phyloP scores from a whole-genome alignment of 2,888 invertebrate species.

The Platycheirus albimanus region DNA sequence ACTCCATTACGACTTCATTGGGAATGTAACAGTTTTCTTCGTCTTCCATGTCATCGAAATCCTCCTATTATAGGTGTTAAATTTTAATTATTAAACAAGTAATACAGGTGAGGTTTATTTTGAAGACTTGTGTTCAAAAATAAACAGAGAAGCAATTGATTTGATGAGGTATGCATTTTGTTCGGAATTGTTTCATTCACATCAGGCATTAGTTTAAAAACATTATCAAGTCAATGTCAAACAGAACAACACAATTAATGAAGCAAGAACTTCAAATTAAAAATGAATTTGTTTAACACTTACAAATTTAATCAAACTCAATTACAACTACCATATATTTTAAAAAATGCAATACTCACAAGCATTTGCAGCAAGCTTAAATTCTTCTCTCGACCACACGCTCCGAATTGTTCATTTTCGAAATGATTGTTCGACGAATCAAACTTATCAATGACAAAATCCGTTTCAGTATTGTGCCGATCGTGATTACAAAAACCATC shows the following conservation, averaged over 20 bases:
- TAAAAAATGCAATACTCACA: slow-evolving; percentile 83
- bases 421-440: slow-evolving; percentile 55
- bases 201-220: no score
- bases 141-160: no score
- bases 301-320: no score
- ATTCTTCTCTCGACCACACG: slow-evolving; percentile 75
- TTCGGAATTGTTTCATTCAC: no score
- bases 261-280: no score
- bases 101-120: slow-evolving; percentile 70
- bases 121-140: no score
- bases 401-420: slow-evolving; percentile 53
- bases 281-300: no score
- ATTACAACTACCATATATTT: no score
- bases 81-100: not conserved
- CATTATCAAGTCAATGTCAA: no score
- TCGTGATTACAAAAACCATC: slow-evolving; percentile 94
- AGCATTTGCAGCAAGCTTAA: slow-evolving; percentile 89
- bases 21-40: slow-evolving; percentile 90
- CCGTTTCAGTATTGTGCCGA: slow-evolving; percentile 68
- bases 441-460: slow-evolving; percentile 73
- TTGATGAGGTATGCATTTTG: no score
- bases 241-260: no score
- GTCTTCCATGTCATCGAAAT: slow-evolving; percentile 90
- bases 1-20: slow-evolving; percentile 93
- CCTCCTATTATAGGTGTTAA: slow-evolving; percentile 84